Evolutionary conservation across 2,113 vertebrate species (phyloP).

Genomic region (Hemiprocne comata): DNA sequence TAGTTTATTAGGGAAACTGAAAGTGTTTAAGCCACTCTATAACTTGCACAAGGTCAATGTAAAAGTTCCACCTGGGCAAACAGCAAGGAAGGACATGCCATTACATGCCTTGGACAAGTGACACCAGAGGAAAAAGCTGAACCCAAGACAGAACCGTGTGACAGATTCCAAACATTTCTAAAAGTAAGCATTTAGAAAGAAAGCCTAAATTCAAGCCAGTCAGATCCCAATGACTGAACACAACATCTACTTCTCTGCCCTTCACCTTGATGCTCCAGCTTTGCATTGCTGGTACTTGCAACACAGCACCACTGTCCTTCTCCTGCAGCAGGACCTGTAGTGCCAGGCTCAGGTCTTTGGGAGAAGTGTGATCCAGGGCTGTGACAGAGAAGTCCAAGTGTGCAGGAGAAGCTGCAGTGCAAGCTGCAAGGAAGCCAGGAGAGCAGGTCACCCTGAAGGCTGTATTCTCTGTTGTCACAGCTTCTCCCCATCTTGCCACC

Average conservation of each 20-base stretch:
- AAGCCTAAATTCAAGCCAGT: neutral
- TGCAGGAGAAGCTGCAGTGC: neutral
- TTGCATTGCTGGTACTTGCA: accelerated
- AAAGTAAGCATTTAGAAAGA: neutral
- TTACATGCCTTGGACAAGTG: neutral
- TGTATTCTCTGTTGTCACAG: neutral
- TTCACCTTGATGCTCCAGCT: neutral
- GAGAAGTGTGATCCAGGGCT: neutral
- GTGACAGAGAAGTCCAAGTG: neutral
- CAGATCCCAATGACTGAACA: neutral
- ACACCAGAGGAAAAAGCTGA: neutral
- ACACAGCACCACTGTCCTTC: neutral
- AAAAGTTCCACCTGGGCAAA: neutral
- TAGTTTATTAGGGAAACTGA: slow-evolving; percentile 26
- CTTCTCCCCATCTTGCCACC: neutral
- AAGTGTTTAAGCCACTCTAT: neutral
- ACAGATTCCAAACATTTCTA: neutral
- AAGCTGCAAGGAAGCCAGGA: neutral
- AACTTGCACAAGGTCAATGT: neutral
- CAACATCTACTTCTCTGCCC: neutral
- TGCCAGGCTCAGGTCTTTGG: accelerated
- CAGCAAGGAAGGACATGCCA: neutral
- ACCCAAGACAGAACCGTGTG: neutral
- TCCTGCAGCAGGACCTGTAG: neutral
- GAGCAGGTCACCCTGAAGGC: neutral